Conservation (phyloP, 2,888 invertebrate genomes). For the Danaus chrysippus region DNA sequence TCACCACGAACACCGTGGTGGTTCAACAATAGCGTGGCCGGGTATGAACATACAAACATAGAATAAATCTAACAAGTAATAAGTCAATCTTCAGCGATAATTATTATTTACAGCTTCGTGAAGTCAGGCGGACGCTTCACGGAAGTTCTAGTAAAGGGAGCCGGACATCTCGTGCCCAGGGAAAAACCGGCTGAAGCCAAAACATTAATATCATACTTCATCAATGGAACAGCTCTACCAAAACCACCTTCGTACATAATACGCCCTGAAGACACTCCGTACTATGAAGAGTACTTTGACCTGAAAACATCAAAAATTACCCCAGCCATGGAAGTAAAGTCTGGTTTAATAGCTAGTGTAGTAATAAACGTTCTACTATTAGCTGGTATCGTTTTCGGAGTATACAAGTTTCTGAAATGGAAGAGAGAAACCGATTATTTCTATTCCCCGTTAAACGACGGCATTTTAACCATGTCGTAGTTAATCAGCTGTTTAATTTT, state of each 20-base stretch:
- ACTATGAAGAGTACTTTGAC: slow-evolving; percentile 22
- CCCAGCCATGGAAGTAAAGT: slow-evolving; percentile 29
- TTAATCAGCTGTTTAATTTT: background rate
- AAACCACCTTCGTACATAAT: slow-evolving; percentile 18
- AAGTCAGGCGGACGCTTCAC: slow-evolving; percentile 76
- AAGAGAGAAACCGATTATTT: slow-evolving; percentile 45
- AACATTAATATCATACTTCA: slow-evolving; percentile 49
- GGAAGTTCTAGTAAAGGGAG: slow-evolving; percentile 77
- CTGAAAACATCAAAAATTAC: slow-evolving; percentile 27
- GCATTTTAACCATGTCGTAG: slow-evolving; percentile 39
- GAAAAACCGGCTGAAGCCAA: slow-evolving; percentile 77
- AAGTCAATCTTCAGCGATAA: background rate
- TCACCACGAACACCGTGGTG: slow-evolving; percentile 58
- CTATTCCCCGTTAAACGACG: slow-evolving; percentile 38
- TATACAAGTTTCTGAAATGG: slow-evolving; percentile 44
- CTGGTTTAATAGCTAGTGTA: slow-evolving; percentile 48
- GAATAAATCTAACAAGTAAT: background rate
- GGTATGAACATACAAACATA: slow-evolving; percentile 41
- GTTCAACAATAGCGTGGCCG: slow-evolving; percentile 48
- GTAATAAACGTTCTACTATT: slow-evolving; percentile 52
- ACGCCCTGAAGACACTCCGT: slow-evolving; percentile 10
- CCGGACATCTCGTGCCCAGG: slow-evolving; percentile 81
- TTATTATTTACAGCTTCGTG: slow-evolving; percentile 64
- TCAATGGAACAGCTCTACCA: slow-evolving; percentile 42
- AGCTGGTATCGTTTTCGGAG: slow-evolving; percentile 39